Evolutionary conservation across 1,140 invertebrate genomes (phyloP).

Genomic region (Odontomachus brunneus): DNA sequence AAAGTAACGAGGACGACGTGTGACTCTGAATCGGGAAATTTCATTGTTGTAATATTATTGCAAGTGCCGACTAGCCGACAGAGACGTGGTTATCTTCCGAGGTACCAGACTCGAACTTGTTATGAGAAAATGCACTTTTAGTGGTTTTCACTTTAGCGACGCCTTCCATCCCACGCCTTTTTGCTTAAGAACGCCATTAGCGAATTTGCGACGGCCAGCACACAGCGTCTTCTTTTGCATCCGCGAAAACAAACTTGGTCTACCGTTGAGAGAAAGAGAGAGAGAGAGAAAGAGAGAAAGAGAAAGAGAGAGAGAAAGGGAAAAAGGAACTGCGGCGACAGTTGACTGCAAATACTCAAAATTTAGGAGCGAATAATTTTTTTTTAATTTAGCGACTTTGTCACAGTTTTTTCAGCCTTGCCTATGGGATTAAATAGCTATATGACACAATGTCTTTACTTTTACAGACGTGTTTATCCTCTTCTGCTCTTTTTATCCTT

Average conservation of each 20-base stretch:
- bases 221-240: slow-evolving; percentile 37
- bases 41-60: slow-evolving; percentile 10
- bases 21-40: slow-evolving; percentile 22
- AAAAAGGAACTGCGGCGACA: too few relatives aligned
- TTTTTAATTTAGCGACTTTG: too few relatives aligned
- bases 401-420: too few relatives aligned
- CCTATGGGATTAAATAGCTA: too few relatives aligned
- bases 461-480: too few relatives aligned
- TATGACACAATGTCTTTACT: too few relatives aligned
- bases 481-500: too few relatives aligned
- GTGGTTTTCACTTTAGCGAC: slow-evolving; percentile 28
- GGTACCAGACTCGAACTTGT: slow-evolving; percentile 40
- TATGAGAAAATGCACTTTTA: slow-evolving; percentile 54
- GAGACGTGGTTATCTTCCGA: neutral
- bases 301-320: too few relatives aligned
- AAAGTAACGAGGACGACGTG: neutral
- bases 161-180: neutral
- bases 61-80: neutral
- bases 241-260: slow-evolving; percentile 26
- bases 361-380: too few relatives aligned
- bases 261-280: neutral
- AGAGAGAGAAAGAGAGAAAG: too few relatives aligned
- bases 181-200: slow-evolving; percentile 23
- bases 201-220: slow-evolving; percentile 25
- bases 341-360: neutral